Conservation (phyloP, 1,140 invertebrate genomes). For the Saccostrea echinata region DNA sequence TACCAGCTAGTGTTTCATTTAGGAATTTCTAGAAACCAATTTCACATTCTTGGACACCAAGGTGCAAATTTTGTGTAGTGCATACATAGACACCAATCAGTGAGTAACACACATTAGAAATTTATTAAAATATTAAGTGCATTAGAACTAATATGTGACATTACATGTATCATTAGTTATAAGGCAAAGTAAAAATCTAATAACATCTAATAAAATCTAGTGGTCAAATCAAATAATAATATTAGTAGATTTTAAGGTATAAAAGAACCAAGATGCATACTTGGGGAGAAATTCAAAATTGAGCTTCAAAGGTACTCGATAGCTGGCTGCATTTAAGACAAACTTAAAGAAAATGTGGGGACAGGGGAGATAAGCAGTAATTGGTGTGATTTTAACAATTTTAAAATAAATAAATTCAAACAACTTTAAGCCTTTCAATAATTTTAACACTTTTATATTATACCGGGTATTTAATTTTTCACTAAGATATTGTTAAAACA, state of each 20-base stretch:
- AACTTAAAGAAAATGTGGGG: no score
- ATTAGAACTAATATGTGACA: background rate
- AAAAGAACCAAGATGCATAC: slow-evolving; percentile 32
- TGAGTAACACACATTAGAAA: no score
- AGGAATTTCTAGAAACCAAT: no score
- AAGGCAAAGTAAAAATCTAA: background rate
- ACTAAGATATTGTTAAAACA: no score
- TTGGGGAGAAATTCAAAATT: background rate
- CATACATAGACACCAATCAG: background rate
- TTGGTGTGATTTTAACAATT: background rate
- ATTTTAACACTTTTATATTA: background rate
- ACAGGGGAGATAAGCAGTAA: background rate
- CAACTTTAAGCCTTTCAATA: background rate
- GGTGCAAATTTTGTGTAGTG: background rate
- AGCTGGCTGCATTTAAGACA: background rate
- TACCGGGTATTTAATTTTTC: no score
- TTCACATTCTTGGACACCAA: background rate
- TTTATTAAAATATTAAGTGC: no score
- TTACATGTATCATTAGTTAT: background rate
- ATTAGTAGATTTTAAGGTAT: background rate
- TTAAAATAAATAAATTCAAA: background rate
- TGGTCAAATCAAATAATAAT: background rate
- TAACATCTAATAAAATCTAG: background rate
- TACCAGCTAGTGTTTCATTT: no score
- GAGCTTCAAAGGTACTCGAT: no score